Evolutionary conservation across 2,113 vertebrate genomes (phyloP).

Genomic region (Neogale vison): DNA sequence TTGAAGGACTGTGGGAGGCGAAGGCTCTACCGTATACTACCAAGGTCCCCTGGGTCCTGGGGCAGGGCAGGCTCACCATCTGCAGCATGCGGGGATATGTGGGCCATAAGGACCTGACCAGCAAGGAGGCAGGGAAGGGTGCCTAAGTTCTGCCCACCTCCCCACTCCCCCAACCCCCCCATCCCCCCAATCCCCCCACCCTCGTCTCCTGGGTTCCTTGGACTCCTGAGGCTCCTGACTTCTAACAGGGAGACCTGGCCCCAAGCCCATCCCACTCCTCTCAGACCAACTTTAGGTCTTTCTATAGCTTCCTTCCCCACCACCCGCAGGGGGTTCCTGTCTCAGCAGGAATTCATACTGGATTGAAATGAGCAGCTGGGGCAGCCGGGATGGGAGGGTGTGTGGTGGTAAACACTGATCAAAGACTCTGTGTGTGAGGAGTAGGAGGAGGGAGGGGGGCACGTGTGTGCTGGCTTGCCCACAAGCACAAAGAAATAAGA

Average conservation of each 20-base stretch:
- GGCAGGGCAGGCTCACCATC: background rate
- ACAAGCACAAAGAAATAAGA: slow-evolving; percentile 49
- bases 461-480: slow-evolving; percentile 24
- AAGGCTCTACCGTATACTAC: background rate
- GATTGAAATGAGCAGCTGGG: slow-evolving; percentile 72
- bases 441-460: background rate
- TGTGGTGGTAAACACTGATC: slow-evolving; percentile 14
- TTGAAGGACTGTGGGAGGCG: background rate
- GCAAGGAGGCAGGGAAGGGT: background rate
- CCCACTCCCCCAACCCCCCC: too few relatives aligned
- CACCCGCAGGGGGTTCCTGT: slow-evolving; percentile 64
- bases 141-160: background rate
- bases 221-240: background rate
- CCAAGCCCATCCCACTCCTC: slow-evolving; percentile 3
- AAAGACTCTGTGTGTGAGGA: slow-evolving; percentile 55
- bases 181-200: too few relatives aligned
- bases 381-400: slow-evolving; percentile 17
- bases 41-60: background rate
- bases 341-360: slow-evolving; percentile 61
- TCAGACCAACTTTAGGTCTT: slow-evolving; percentile 48
- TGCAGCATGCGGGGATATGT: background rate
- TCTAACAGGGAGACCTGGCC: slow-evolving; percentile 49
- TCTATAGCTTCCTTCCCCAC: background rate
- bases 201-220: background rate
- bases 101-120: background rate